phyloP scores from a whole-genome alignment of 2,797 vertebrate species.

The Myiotriccus ornatus region DNA sequence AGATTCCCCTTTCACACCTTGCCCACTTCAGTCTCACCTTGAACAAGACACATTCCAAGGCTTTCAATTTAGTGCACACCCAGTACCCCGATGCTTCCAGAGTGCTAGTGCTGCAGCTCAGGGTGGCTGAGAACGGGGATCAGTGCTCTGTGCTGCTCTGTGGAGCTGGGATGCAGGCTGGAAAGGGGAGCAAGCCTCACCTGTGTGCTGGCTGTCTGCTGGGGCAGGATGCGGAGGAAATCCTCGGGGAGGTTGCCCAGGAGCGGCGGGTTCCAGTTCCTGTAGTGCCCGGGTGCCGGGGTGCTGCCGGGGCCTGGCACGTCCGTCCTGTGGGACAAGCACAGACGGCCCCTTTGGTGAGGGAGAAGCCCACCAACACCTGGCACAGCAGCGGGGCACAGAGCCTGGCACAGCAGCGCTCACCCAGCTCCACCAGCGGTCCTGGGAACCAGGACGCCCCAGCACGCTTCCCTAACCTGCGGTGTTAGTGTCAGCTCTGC shows the following conservation, averaged over 20 bases:
- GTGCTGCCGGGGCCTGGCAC: slow-evolving; percentile 71
- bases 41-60: fast-evolving
- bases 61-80: fast-evolving
- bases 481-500: fast-evolving
- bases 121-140: fast-evolving
- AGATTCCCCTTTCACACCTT: not conserved
- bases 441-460: not conserved
- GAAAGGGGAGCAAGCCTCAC: slow-evolving; percentile 56
- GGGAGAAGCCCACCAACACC: not conserved
- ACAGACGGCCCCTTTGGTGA: not conserved
- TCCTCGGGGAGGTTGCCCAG: slow-evolving; percentile 93
- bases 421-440: fast-evolving
- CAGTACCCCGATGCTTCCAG: not conserved
- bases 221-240: slow-evolving; percentile 93
- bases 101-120: not conserved
- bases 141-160: fast-evolving
- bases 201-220: slow-evolving; percentile 84
- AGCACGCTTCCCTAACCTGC: fast-evolving
- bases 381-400: fast-evolving
- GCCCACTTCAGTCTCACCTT: not conserved
- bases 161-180: fast-evolving
- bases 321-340: slow-evolving; percentile 75
- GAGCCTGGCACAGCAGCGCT: not conserved
- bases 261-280: slow-evolving; percentile 94
- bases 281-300: slow-evolving; percentile 77